A percentile compares a stretch with the other conserved stretches of the same genome.
phyloP scores from a whole-genome alignment of 2,888 invertebrate genomes.

The Drosophila austrosaltans region DNA sequence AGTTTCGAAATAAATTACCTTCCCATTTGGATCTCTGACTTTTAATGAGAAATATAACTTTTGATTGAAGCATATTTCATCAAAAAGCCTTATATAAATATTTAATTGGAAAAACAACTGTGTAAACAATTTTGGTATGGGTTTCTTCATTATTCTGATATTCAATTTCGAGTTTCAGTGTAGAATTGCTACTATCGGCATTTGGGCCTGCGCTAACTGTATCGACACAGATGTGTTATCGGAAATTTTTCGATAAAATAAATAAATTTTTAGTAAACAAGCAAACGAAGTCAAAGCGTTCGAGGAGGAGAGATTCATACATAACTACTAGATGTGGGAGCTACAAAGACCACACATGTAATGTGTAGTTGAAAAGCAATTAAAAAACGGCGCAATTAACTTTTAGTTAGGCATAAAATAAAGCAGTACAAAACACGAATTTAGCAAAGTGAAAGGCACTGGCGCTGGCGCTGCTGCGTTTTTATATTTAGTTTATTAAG shows the following conservation, averaged over 20 bases:
- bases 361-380: background rate
- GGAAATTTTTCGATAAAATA: slow-evolving; percentile 1
- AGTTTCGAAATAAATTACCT: too few species aligned
- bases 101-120: too few species aligned
- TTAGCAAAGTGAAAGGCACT: slow-evolving; percentile 24
- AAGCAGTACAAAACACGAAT: slow-evolving; percentile 11
- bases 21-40: too few species aligned
- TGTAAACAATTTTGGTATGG: too few species aligned
- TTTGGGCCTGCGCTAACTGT: background rate
- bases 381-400: background rate
- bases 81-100: too few species aligned
- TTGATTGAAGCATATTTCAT: too few species aligned
- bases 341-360: background rate
- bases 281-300: background rate
- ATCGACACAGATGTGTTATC: background rate
- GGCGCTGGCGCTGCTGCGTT: slow-evolving; percentile 14
- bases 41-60: too few species aligned
- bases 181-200: background rate
- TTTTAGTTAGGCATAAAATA: slow-evolving; percentile 30
- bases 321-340: slow-evolving; percentile 1
- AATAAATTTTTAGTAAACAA: slow-evolving; percentile 10
- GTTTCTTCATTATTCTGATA: too few species aligned
- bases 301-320: background rate
- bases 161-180: too few species aligned
- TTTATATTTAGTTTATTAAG: slow-evolving; percentile 9